Base-by-base conservation (phyloP, 2,113 vertebrate species). In the Strigops habroptila region DNA sequence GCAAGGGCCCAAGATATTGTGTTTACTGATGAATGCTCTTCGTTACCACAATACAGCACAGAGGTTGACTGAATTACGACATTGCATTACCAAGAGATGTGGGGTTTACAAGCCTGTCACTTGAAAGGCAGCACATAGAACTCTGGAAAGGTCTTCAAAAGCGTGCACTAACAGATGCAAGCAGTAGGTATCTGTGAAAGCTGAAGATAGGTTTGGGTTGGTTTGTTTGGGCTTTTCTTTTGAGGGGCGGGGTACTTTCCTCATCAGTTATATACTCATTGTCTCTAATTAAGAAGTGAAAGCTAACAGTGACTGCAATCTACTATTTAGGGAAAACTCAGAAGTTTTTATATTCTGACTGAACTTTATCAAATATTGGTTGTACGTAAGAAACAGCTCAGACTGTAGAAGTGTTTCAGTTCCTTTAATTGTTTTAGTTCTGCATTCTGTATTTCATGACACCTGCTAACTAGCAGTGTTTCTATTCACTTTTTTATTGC, bases 201-300 rank as follows among this genome's bases (percentile, higher is more conserved):
- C 12, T 22, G 25, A 77, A 78, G 28, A 48, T 1, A 70, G 8
- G 12, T 48, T 63, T 79, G n/a, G 9, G 57, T 59, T 59, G 14
- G 15, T 31, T 53, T 31, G 21, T n/a, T 59, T n/a, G 55, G 3
- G 0, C 1, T 18, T 23, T 57, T n/a, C n/a, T 37, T 53, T 59
- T 16, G 10, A 3, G 2, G 15, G 3, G 9, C 21, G 9, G 19
- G 5, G 30, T 82, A 44, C 16, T 70, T 81, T 74, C 21, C 24
- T 85, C 6, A 23, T 31, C n/a, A 71, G 9, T 67, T 67, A 37
- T 15, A 24, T 30, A 44, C 3, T 52, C 12, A 30, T 78, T 17
- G 13, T 14, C 16, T 77, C 59, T 91, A 39, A 70, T 18, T 55
- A 43, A 77, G 73, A 74, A 78, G 21, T 49, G 24, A 87, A 93